Evolutionary conservation across 2,797 vertebrate genomes (phyloP).

Genomic region (Periparus ater): DNA sequence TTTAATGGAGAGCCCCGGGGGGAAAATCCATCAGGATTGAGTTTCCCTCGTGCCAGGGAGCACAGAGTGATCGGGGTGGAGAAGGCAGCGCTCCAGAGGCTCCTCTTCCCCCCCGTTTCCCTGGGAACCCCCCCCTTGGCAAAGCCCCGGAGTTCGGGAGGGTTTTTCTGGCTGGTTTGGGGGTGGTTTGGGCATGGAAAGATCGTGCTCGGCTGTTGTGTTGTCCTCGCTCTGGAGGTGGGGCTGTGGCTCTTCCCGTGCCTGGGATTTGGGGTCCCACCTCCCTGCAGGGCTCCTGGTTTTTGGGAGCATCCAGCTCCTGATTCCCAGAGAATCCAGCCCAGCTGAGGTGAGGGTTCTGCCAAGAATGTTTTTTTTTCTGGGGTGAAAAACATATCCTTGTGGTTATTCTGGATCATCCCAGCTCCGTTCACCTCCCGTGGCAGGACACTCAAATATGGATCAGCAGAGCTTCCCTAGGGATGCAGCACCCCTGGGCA

Average conservation of each 20-base stretch:
- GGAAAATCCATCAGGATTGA: background rate
- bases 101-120: accelerated
- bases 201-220: accelerated
- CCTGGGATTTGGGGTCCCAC: accelerated
- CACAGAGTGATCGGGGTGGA: background rate
- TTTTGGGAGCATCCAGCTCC: background rate
- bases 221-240: accelerated
- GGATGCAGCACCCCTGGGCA: background rate
- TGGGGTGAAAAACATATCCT: background rate
- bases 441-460: background rate
- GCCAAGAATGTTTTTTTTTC: background rate
- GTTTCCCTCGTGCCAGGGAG: background rate
- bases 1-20: background rate
- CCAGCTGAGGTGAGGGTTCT: too few relatives aligned
- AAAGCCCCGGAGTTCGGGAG: background rate
- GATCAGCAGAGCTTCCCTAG: accelerated
- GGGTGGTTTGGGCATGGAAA: background rate
- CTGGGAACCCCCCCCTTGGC: background rate
- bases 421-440: accelerated
- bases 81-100: background rate
- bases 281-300: background rate
- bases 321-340: background rate
- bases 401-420: background rate
- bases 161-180: accelerated
- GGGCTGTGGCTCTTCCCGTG: accelerated